Percentiles rank a stretch among this genome's conserved stretches.
These are phyloP conservation scores for Chironomus striatipennis DNA, from an alignment of 1,140 invertebrate genomes.

Conservation along the genomic window DNA sequence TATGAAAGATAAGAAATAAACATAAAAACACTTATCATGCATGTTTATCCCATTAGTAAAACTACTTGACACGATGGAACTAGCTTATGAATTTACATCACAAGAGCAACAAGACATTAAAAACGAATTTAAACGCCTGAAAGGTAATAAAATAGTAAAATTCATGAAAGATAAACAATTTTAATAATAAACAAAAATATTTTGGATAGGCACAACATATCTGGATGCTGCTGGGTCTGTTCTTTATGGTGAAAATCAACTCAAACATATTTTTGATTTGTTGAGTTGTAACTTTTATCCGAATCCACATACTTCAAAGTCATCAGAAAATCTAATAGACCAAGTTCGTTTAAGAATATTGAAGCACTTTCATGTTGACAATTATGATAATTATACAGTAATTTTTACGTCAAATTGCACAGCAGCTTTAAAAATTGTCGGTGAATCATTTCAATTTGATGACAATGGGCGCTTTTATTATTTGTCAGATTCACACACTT, in stretches of 20 bases:
- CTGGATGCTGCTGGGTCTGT: slow-evolving; percentile 86
- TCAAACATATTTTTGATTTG: slow-evolving; percentile 55
- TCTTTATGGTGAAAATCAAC: slow-evolving; percentile 67
- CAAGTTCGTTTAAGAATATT: slow-evolving; percentile 73
- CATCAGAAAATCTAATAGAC: slow-evolving; percentile 71
- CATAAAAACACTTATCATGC: too few species aligned
- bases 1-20: too few species aligned
- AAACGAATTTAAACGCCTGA: too few species aligned
- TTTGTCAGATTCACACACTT: slow-evolving; percentile 88
- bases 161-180: too few species aligned
- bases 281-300: slow-evolving; percentile 64
- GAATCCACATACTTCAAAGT: slow-evolving; percentile 81
- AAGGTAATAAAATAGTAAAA: too few species aligned
- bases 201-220: slow-evolving; percentile 62
- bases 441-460: slow-evolving; percentile 67
- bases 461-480: slow-evolving; percentile 64
- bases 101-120: too few species aligned
- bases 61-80: too few species aligned
- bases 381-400: slow-evolving; percentile 66
- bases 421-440: slow-evolving; percentile 69
- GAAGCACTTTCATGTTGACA: slow-evolving; percentile 71
- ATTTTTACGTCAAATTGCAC: slow-evolving; percentile 90
- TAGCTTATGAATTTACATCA: too few species aligned
- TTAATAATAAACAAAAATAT: neutral
- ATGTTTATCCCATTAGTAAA: too few species aligned